phyloP scores from a whole-genome alignment of 2,797 vertebrate genomes.

The Pseudochaenichthys georgianus region DNA sequence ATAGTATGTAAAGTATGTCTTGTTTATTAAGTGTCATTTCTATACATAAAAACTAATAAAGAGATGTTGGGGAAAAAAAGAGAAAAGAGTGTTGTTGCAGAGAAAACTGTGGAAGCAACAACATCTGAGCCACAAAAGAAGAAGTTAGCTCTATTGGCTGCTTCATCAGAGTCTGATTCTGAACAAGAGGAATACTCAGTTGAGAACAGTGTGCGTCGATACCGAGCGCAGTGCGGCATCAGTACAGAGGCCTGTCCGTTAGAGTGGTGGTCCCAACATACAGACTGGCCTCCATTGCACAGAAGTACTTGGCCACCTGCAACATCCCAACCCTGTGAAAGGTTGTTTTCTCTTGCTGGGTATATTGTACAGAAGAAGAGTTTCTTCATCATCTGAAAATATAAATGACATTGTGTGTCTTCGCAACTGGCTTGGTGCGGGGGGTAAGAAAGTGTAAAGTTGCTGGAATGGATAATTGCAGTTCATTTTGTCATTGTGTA shows the following conservation, averaged over 20 bases:
- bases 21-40: too few species aligned
- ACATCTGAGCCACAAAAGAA: slow-evolving; percentile 10
- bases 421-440: background rate
- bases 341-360: background rate
- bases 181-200: background rate
- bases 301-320: background rate
- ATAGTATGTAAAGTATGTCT: too few species aligned
- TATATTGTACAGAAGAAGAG: background rate
- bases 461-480: too few species aligned
- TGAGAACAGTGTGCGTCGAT: too few species aligned
- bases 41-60: too few species aligned
- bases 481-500: too few species aligned
- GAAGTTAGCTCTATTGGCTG: background rate
- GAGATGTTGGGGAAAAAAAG: too few species aligned
- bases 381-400: background rate
- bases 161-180: background rate
- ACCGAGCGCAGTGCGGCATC: too few species aligned
- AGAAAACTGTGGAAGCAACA: background rate
- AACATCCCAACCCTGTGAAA: background rate
- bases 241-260: background rate
- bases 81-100: too few species aligned
- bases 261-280: too few species aligned
- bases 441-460: background rate
- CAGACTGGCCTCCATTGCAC: background rate
- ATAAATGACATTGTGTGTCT: background rate